Percentiles rank a stretch among this genome's conserved stretches.
Evolutionary conservation across 2,113 vertebrate species (phyloP).

Genomic region (Gallinago undulata): DNA sequence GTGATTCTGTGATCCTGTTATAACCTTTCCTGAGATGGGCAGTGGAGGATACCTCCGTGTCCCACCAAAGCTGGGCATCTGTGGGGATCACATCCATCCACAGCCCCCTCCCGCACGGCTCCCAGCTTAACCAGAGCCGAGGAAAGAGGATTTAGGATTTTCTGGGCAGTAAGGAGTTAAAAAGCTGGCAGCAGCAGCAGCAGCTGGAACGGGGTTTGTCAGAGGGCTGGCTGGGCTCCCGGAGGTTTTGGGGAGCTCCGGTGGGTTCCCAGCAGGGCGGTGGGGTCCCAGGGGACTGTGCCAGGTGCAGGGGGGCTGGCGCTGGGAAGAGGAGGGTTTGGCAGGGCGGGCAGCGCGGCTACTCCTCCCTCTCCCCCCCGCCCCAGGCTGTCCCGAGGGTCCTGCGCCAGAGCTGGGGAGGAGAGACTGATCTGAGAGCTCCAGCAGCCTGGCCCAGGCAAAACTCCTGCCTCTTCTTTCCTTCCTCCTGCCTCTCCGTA

Average conservation of each 20-base stretch:
- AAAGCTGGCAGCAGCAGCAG: not conserved
- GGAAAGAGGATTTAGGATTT: not conserved
- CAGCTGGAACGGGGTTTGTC: not conserved
- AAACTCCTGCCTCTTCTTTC: constrained; percentile 20
- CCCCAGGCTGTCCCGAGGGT: constrained; percentile 29
- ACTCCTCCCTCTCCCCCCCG: constrained; percentile 43
- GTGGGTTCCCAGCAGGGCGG: not conserved
- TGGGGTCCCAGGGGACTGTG: not conserved
- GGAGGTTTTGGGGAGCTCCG: not conserved
- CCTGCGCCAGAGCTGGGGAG: constrained; percentile 25
- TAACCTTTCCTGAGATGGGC: not conserved
- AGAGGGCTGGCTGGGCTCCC: not conserved
- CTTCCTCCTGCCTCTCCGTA: not conserved
- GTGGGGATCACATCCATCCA: fast-evolving
- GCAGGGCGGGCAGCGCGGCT: not conserved
- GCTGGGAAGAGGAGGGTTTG: not conserved
- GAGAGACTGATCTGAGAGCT: constrained; percentile 70
- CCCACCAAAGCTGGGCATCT: not conserved
- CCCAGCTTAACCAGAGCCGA: not conserved
- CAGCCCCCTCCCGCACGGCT: not conserved
- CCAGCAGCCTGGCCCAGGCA: constrained; percentile 18
- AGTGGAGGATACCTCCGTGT: not conserved
- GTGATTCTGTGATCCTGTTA: too few species aligned
- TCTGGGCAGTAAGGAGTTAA: constrained; percentile 37
- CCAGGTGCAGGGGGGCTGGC: not conserved